A percentile compares a stretch with the other conserved stretches of the same genome.
Evolutionary conservation across 2,113 vertebrate genomes (phyloP).

Genomic region (Gallinago undulata): DNA sequence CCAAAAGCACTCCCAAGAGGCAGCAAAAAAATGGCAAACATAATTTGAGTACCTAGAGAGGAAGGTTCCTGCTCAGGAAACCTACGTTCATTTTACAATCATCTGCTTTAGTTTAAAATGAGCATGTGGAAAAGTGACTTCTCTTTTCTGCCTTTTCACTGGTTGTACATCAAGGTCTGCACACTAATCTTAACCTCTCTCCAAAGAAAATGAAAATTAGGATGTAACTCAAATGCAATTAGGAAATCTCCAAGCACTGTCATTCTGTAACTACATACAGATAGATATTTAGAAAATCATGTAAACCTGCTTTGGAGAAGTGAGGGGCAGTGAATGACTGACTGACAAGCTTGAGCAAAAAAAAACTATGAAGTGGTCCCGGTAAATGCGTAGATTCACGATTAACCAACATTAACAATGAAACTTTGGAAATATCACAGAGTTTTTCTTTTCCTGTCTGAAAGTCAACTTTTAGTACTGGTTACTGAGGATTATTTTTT

Average conservation of each 20-base stretch:
- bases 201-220: not conserved
- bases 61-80: not conserved
- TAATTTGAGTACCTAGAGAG: not conserved
- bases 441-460: not conserved
- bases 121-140: not conserved
- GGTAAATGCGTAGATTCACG: not conserved
- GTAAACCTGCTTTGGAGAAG: not conserved
- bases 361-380: not conserved
- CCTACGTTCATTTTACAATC: not conserved
- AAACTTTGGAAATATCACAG: not conserved
- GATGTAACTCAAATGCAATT: not conserved
- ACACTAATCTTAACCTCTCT: not conserved
- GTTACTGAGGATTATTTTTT: not conserved
- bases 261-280: not conserved
- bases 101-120: not conserved
- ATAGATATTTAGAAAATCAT: not conserved
- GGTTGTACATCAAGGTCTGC: not conserved
- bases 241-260: not conserved
- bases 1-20: not conserved
- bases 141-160: not conserved
- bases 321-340: not conserved
- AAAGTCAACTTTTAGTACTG: not conserved
- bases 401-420: not conserved
- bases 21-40: not conserved
- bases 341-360: not conserved